A percentile compares a stretch with the other conserved stretches of the same genome.
Evolutionary conservation across 2,113 vertebrate species (phyloP).

Genomic region (Ardeotis arabs): DNA sequence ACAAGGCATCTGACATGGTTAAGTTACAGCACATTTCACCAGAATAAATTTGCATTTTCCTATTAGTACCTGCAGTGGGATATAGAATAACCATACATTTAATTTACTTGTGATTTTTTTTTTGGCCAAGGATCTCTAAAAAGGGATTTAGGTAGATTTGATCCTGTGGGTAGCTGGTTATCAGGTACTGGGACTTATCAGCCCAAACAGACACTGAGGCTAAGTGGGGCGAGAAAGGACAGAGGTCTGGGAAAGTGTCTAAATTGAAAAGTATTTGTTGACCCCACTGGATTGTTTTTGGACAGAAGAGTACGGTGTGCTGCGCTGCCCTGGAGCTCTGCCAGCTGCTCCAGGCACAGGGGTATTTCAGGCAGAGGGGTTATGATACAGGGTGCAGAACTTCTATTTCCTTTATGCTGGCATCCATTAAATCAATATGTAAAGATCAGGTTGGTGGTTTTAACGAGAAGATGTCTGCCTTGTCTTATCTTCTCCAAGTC

Average conservation of each 20-base stretch:
- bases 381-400: not conserved
- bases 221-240: not conserved
- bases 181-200: not conserved
- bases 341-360: not conserved
- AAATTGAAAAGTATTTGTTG: not conserved
- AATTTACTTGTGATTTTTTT: not conserved
- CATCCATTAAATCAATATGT: not conserved
- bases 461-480: not conserved
- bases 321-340: not conserved
- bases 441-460: not conserved
- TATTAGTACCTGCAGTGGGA: not conserved
- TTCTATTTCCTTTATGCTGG: not conserved
- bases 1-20: not conserved
- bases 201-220: not conserved
- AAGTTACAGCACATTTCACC: not conserved
- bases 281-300: not conserved
- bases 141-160: not conserved
- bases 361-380: not conserved
- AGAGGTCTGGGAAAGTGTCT: not conserved
- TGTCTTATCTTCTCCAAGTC: not conserved
- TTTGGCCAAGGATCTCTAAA: not conserved
- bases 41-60: not conserved
- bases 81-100: not conserved
- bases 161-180: not conserved
- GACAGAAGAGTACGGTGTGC: not conserved